A percentile compares a stretch with the other conserved stretches of the same genome.
These are phyloP conservation scores for Thumatha senex DNA, from an alignment of 2,888 invertebrate genomes.

Conservation along the genomic window DNA sequence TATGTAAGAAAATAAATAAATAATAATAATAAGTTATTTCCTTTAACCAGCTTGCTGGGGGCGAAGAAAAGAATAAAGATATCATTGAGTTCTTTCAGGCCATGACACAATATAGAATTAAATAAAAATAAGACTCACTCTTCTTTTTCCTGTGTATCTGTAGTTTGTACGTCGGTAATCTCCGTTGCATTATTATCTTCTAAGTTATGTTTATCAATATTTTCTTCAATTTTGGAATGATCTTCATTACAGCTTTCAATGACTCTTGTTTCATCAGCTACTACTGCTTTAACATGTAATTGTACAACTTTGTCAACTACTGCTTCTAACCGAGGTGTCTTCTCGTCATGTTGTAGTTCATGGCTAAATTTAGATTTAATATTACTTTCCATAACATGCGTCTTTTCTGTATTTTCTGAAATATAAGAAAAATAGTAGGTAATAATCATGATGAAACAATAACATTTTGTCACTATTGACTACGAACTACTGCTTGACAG, in stretches of 20 bases:
- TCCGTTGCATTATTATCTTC: constrained; percentile 11
- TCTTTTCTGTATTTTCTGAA: constrained; percentile 39
- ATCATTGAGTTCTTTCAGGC: no score
- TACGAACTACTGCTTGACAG: no score
- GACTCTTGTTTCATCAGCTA: constrained; percentile 45
- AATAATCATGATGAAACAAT: background rate
- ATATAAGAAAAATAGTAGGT: constrained; percentile 2
- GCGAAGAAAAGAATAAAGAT: no score
- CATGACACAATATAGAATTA: no score
- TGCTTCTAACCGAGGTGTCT: constrained; percentile 55
- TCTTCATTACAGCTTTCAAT: constrained; percentile 5
- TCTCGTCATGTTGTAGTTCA: constrained; percentile 40
- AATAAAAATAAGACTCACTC: constrained; percentile 8
- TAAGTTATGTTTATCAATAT: constrained; percentile 10
- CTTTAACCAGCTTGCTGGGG: no score
- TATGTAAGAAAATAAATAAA: no score
- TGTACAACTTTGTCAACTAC: constrained; percentile 65
- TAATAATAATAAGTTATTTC: no score
- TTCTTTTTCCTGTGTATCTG: constrained; percentile 8
- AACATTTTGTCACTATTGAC: no score
- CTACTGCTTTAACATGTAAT: constrained; percentile 15
- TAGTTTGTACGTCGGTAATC: constrained; percentile 6
- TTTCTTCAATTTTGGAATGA: constrained; percentile 9
- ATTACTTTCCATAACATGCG: constrained; percentile 22
- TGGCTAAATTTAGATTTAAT: constrained; percentile 18